A percentile compares a stretch with the other conserved stretches of the same genome.
These are phyloP conservation scores for Tanytarsus gracilentus DNA, from an alignment of 2,888 invertebrate species.

Conservation along the genomic window DNA sequence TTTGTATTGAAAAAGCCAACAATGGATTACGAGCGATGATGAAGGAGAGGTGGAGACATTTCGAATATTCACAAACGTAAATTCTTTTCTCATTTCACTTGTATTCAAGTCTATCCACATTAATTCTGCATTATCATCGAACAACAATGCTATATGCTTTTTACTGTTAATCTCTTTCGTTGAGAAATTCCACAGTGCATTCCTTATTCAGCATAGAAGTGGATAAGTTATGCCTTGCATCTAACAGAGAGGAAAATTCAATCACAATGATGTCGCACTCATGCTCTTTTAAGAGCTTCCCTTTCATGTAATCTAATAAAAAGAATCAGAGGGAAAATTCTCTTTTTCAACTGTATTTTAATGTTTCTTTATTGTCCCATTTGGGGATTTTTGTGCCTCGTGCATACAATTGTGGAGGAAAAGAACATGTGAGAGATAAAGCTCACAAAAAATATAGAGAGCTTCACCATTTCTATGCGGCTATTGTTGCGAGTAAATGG, in stretches of 20 bases:
- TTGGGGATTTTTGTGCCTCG: neutral
- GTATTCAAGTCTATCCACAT: constrained; percentile 1
- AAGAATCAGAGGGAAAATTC: constrained; percentile 3
- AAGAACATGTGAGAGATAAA: no score
- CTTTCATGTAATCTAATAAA: constrained; percentile 17
- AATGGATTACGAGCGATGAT: neutral
- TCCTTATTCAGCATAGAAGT: no score
- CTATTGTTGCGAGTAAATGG: no score
- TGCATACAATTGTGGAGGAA: constrained; percentile 9
- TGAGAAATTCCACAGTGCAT: no score
- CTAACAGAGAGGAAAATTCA: neutral
- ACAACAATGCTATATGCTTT: neutral
- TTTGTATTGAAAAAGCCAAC: constrained; percentile 6
- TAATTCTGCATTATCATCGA: neutral
- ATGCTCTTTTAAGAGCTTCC: neutral
- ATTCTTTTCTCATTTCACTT: no score
- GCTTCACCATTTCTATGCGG: no score
- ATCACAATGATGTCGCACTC: neutral
- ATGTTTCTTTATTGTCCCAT: no score
- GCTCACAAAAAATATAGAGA: no score
- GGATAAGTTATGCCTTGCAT: constrained; percentile 1
- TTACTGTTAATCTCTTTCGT: neutral
- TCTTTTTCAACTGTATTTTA: neutral
- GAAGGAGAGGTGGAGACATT: neutral
- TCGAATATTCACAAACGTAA: no score